Conservation (phyloP, 1,140 invertebrate species). For the Dinothrombium tinctorium region DNA sequence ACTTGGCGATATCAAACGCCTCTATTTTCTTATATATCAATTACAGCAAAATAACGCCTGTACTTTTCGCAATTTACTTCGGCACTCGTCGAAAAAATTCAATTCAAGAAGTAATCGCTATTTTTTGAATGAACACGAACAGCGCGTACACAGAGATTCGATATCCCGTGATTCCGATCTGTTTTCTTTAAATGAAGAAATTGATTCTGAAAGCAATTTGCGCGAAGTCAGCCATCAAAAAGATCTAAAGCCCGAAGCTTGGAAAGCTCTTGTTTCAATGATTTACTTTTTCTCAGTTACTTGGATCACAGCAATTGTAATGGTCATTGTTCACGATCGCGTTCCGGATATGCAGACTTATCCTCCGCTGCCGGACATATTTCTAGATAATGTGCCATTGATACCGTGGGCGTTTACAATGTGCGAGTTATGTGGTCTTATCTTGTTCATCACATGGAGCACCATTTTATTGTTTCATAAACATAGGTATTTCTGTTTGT, state of each 20-base stretch:
- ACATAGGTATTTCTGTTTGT: slow-evolving; percentile 76
- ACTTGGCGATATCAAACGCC: too few relatives aligned
- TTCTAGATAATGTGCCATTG: slow-evolving; percentile 80
- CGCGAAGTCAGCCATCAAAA: too few relatives aligned
- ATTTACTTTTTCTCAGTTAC: slow-evolving; percentile 79
- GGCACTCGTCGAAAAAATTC: too few relatives aligned
- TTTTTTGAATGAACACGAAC: too few relatives aligned
- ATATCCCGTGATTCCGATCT: too few relatives aligned
- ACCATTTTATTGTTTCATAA: slow-evolving; percentile 78
- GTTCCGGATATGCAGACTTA: slow-evolving; percentile 97
- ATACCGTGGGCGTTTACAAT: slow-evolving; percentile 98
- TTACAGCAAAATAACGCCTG: too few relatives aligned
- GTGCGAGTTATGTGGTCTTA: slow-evolving; percentile 85
- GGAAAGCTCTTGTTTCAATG: slow-evolving; percentile 59
- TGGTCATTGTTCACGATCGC: slow-evolving; percentile 95
- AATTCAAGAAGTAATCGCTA: too few relatives aligned
- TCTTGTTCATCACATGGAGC: slow-evolving; percentile 67
- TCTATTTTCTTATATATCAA: too few relatives aligned
- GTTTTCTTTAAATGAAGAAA: too few relatives aligned
- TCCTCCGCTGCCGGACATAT: slow-evolving; percentile 93
- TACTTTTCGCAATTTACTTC: too few relatives aligned
- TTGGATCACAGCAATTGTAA: slow-evolving; percentile 89
- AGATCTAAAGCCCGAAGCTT: slow-evolving; percentile 34
- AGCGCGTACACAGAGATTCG: too few relatives aligned
- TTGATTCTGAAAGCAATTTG: too few relatives aligned